These are phyloP conservation scores for Labroides dimidiatus DNA, from an alignment of 2,797 vertebrate species.

Conservation along the genomic window DNA sequence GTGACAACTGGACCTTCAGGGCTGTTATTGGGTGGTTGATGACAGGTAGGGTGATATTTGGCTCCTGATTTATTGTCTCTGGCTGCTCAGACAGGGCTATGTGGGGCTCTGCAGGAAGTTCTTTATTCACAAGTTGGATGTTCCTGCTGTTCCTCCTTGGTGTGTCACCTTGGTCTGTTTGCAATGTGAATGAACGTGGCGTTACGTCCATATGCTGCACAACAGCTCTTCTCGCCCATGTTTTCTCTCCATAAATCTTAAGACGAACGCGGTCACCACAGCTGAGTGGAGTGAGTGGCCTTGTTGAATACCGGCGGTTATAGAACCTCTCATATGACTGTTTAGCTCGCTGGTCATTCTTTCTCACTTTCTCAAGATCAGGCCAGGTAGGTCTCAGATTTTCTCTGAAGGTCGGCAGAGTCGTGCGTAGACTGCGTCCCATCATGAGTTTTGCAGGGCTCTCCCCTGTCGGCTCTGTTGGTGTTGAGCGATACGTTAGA, in stretches of 20 bases:
- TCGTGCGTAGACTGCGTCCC: too few species aligned
- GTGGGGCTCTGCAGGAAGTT: neutral
- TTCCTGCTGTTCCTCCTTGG: neutral
- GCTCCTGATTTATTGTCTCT: neutral
- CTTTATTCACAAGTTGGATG: conserved; percentile 1
- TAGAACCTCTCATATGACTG: neutral
- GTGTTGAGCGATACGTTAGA: too few species aligned
- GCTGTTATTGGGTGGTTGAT: neutral
- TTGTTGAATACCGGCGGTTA: neutral
- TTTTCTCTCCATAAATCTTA: neutral
- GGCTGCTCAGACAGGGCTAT: neutral
- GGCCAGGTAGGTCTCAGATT: neutral
- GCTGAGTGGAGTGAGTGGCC: neutral
- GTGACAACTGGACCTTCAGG: neutral
- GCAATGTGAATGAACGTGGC: neutral
- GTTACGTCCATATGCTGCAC: neutral
- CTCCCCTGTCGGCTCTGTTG: too few species aligned
- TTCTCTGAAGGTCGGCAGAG: too few species aligned
- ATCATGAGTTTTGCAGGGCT: too few species aligned
- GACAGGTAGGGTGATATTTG: neutral
- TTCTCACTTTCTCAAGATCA: neutral
- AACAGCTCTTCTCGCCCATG: neutral
- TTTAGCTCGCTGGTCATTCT: neutral
- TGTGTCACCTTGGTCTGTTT: neutral
- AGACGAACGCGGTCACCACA: neutral